Conservation (phyloP, 2,113 vertebrate species). For the Artemisiospiza belli region DNA sequence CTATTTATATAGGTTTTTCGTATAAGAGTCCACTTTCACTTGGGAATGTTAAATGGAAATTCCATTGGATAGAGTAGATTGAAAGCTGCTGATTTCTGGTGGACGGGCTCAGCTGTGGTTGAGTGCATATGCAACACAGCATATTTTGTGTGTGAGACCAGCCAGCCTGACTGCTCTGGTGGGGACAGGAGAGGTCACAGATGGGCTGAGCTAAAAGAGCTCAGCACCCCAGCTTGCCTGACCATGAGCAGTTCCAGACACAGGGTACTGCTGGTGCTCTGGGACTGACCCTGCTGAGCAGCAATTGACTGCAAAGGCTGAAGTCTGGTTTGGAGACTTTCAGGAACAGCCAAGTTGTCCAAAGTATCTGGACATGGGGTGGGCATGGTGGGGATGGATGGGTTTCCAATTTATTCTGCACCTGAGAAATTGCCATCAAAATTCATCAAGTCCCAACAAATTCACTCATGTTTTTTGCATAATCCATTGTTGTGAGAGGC, state of each 20-base stretch:
- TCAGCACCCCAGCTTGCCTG: not conserved
- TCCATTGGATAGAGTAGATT: not conserved
- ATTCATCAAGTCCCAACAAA: not conserved
- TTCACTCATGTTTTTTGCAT: not conserved
- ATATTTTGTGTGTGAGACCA: not conserved
- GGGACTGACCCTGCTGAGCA: not conserved
- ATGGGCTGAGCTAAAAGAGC: not conserved
- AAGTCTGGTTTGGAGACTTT: not conserved
- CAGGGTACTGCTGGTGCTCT: not conserved
- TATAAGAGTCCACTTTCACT: not conserved
- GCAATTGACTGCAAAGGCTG: rapidly evolving
- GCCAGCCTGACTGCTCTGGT: not conserved
- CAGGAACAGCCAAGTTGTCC: not conserved
- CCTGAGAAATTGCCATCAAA: not conserved
- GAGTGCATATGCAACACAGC: not conserved
- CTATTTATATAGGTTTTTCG: not conserved
- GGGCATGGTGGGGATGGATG: rapidly evolving
- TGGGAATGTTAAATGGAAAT: not conserved
- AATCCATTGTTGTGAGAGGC: not conserved
- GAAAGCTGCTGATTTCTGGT: not conserved
- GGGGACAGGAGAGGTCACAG: not conserved
- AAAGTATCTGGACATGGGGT: not conserved
- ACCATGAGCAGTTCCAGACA: not conserved
- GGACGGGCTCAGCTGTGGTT: not conserved
- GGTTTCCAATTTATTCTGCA: not conserved